Conservation (phyloP, 2,888 invertebrate species). For the Melolontha melolontha region DNA sequence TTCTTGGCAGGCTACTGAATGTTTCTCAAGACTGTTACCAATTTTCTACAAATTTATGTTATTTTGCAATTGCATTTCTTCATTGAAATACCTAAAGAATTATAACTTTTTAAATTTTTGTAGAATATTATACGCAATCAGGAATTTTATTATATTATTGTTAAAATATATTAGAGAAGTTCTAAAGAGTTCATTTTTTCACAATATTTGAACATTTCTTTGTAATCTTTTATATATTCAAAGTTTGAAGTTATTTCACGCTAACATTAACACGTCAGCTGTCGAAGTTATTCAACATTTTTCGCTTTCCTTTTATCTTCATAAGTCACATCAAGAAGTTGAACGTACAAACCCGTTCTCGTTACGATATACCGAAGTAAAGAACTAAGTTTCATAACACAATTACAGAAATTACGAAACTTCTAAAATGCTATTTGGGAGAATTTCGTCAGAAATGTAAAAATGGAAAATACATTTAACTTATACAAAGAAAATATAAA, state of each 20-base stretch:
- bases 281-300: slow-evolving; percentile 6
- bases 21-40: too few relatives aligned
- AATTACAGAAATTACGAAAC: slow-evolving; percentile 6
- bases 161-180: background rate
- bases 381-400: slow-evolving; percentile 2
- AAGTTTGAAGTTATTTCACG: slow-evolving; percentile 15
- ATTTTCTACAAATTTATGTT: too few relatives aligned
- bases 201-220: background rate
- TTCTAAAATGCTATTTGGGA: background rate
- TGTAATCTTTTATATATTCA: slow-evolving; percentile 3
- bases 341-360: background rate
- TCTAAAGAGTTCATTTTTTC: background rate
- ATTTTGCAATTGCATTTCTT: too few relatives aligned
- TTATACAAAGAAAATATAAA: too few relatives aligned
- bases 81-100: too few relatives aligned
- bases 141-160: background rate
- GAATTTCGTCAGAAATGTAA: background rate
- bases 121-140: too few relatives aligned
- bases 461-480: background rate
- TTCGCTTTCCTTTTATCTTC: slow-evolving; percentile 7
- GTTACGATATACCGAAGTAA: background rate
- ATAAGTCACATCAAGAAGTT: slow-evolving; percentile 5
- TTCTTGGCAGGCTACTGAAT: too few relatives aligned
- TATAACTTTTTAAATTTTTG: too few relatives aligned
- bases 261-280: background rate